Conservation (phyloP, 2,113 vertebrate genomes). For the Lepisosteus oculatus region DNA sequence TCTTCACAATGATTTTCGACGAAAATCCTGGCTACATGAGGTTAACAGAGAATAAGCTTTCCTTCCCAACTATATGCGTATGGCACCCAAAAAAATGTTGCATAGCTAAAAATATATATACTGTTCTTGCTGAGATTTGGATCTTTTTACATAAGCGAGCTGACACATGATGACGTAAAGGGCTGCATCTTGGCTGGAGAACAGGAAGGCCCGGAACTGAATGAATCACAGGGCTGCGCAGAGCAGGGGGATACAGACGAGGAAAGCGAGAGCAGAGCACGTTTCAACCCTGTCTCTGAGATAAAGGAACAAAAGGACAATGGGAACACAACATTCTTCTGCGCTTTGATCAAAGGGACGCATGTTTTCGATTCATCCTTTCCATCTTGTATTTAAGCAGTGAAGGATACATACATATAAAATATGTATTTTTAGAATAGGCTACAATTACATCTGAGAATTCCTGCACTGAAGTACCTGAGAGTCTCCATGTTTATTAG, state of each 20-base stretch:
- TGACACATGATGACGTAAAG: constrained; percentile 10
- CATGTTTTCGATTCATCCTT: not conserved
- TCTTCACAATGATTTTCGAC: no score
- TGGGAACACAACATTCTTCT: not conserved
- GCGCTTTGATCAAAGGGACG: not conserved
- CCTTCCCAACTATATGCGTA: not conserved
- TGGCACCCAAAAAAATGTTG: not conserved
- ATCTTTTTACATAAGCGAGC: not conserved
- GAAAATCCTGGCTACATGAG: not conserved
- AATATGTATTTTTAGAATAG: no score
- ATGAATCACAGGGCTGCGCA: not conserved
- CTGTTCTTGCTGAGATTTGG: not conserved
- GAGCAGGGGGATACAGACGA: not conserved
- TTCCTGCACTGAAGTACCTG: no score
- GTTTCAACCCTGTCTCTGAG: not conserved
- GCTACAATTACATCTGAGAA: no score
- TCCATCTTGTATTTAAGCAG: not conserved
- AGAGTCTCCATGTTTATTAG: no score
- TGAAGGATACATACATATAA: no score
- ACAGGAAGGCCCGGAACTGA: not conserved
- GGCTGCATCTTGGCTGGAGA: not conserved
- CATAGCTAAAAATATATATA: constrained; percentile 5
- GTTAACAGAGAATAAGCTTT: not conserved
- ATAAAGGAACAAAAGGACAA: not conserved
- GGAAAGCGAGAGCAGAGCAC: not conserved